Percentiles rank a stretch among this genome's conserved stretches.
These are phyloP conservation scores for Sinopyrophorus schimmeli DNA, from an alignment of 2,888 invertebrate genomes.

Conservation along the genomic window DNA sequence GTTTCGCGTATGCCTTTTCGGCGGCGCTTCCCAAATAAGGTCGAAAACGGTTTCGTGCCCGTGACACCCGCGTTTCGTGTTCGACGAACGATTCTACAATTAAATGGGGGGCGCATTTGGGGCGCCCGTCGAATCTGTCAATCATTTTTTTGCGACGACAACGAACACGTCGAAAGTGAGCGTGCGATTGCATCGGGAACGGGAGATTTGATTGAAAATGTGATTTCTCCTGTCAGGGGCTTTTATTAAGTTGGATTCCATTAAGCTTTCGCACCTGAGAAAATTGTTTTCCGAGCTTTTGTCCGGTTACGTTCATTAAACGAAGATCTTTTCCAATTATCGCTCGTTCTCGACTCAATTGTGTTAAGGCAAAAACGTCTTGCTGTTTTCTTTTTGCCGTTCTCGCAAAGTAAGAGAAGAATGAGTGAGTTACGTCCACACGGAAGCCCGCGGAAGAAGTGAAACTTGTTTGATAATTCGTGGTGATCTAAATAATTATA, in stretches of 20 bases:
- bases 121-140: conserved; percentile 23
- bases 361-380: neutral
- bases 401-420: no score
- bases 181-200: conserved; percentile 24
- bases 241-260: conserved; percentile 35
- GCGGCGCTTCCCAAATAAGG: neutral
- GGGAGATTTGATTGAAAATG: conserved; percentile 31
- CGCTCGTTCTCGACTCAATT: neutral
- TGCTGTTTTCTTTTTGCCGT: no score
- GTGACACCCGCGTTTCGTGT: no score
- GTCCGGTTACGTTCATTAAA: conserved; percentile 1
- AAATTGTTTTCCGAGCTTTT: conserved; percentile 34
- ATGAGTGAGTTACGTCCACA: no score
- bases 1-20: conserved; percentile 10
- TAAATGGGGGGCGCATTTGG: conserved; percentile 18
- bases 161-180: conserved; percentile 25
- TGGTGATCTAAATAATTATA: no score
- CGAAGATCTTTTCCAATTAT: conserved; percentile 2
- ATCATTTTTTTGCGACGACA: conserved; percentile 24
- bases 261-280: conserved; percentile 34
- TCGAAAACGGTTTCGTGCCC: neutral
- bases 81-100: no score
- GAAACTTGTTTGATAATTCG: no score
- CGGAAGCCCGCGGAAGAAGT: no score
- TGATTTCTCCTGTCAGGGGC: conserved; percentile 34